Evolutionary conservation across 2,888 invertebrate species (phyloP).

Genomic region (Malacosoma neustria): DNA sequence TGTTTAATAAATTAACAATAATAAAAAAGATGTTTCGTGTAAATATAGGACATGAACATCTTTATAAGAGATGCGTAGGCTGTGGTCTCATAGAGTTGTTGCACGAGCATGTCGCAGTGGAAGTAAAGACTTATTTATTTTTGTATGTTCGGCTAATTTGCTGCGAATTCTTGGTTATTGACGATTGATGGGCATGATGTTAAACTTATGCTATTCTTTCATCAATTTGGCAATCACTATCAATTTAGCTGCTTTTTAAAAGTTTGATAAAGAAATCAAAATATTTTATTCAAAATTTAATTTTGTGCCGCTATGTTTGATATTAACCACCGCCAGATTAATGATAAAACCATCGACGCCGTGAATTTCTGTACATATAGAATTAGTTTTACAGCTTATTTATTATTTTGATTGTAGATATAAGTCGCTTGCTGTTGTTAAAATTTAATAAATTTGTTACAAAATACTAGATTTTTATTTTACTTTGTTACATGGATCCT

Average conservation of each 20-base stretch:
- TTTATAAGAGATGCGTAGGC: conserved; percentile 21
- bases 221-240: too few species aligned
- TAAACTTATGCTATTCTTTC: too few species aligned
- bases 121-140: conserved; percentile 39
- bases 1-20: conserved; percentile 4
- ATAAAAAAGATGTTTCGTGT: conserved; percentile 22
- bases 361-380: conserved; percentile 66
- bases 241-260: too few species aligned
- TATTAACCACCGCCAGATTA: conserved; percentile 7
- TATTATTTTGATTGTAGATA: conserved; percentile 48
- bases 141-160: conserved; percentile 45
- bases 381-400: conserved; percentile 48
- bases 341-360: conserved; percentile 14
- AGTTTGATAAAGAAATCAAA: too few species aligned
- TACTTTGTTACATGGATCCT: too few species aligned
- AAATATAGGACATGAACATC: conserved; percentile 32
- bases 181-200: too few species aligned
- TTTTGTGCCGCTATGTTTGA: not conserved
- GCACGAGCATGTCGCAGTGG: conserved; percentile 22
- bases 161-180: conserved; percentile 22
- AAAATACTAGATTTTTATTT: conserved; percentile 5
- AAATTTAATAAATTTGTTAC: conserved; percentile 28
- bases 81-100: conserved; percentile 13
- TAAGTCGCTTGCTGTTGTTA: conserved; percentile 40
- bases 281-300: not conserved